These are phyloP conservation scores for Anhinga anhinga DNA, from an alignment of 2,113 vertebrate genomes.

Conservation along the genomic window DNA sequence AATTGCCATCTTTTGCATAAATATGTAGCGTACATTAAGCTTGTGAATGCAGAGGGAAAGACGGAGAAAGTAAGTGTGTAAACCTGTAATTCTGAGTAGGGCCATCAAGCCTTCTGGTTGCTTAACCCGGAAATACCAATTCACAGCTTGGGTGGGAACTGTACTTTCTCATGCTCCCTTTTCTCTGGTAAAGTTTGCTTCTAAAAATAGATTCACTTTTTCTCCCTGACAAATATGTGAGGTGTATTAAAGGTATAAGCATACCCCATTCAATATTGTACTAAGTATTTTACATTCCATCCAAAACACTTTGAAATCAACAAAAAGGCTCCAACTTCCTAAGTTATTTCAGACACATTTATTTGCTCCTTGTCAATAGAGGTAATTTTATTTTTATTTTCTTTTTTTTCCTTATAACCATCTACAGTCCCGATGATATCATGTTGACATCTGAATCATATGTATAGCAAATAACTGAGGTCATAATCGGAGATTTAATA, in stretches of 20 bases:
- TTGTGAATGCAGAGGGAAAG: not conserved
- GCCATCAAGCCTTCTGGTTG: not conserved
- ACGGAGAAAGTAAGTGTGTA: not conserved
- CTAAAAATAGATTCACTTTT: slow-evolving; percentile 13
- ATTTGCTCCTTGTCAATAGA: not conserved
- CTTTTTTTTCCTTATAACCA: not conserved
- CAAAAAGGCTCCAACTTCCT: not conserved
- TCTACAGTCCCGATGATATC: not conserved
- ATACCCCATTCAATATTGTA: not conserved
- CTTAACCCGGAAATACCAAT: slow-evolving; percentile 36
- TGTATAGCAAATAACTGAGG: not conserved
- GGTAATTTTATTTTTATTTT: not conserved
- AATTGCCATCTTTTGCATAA: not conserved
- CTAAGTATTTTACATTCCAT: not conserved
- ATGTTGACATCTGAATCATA: not conserved
- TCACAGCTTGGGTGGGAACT: not conserved
- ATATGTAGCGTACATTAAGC: not conserved
- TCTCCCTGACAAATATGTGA: not conserved
- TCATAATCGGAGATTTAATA: not conserved
- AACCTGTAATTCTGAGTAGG: not conserved
- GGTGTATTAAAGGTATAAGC: not conserved
- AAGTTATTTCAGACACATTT: not conserved
- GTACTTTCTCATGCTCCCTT: slow-evolving; percentile 32
- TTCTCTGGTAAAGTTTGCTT: not conserved
- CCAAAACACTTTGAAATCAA: not conserved